phyloP scores from a whole-genome alignment of 2,888 invertebrate species.

The Bugulina stolonifera region DNA sequence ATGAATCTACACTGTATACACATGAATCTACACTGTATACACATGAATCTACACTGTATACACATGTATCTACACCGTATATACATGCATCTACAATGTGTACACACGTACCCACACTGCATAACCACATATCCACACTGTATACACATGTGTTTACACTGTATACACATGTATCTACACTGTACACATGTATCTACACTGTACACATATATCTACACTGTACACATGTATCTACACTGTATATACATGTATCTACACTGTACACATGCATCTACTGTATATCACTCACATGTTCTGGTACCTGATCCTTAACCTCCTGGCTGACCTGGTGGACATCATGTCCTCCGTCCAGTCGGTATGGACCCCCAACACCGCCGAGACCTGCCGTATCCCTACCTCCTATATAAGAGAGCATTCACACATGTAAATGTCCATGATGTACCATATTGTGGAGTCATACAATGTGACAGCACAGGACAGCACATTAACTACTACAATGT shows the following conservation, averaged over 20 bases:
- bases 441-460: no score
- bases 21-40: not conserved
- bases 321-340: conserved; percentile 87
- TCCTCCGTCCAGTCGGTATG: conserved; percentile 86
- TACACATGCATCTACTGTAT: not conserved
- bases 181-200: not conserved
- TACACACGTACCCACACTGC: not conserved
- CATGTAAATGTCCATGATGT: conserved; percentile 27
- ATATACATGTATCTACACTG: not conserved
- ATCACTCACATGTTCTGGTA: conserved; percentile 66
- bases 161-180: not conserved
- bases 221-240: not conserved
- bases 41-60: not conserved
- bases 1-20: not conserved
- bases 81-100: not conserved
- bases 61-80: not conserved
- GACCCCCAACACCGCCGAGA: conserved; percentile 90
- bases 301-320: conserved; percentile 79
- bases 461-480: no score
- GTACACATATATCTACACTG: not conserved
- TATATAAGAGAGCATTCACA: conserved; percentile 30
- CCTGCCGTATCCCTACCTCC: conserved; percentile 86
- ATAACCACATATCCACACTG: not conserved
- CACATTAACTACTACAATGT: no score
- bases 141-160: not conserved